Conservation (phyloP, 2,113 vertebrate species). For the Orthonyx spaldingii region DNA sequence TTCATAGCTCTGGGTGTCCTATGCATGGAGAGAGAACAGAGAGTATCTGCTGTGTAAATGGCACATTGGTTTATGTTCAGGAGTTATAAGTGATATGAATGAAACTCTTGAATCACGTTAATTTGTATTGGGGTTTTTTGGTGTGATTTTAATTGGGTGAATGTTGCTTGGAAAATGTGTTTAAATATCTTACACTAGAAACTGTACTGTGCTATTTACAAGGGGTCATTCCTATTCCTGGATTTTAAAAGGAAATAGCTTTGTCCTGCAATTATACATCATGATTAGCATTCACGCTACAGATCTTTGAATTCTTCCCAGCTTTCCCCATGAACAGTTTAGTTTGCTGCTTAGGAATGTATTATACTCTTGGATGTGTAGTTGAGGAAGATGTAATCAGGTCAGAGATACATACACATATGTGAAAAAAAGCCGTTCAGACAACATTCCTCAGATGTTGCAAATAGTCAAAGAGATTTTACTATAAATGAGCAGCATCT, state of each 20-base stretch:
- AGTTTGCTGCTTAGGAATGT: background rate
- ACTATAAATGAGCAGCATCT: slow-evolving; percentile 18
- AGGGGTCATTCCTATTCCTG: background rate
- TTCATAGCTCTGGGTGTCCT: background rate
- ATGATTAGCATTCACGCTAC: background rate
- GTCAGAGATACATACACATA: background rate
- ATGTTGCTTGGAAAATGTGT: background rate
- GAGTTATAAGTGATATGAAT: background rate
- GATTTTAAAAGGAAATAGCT: background rate
- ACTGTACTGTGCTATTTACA: background rate
- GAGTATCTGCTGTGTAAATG: background rate
- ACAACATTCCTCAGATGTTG: background rate
- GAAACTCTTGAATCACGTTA: background rate
- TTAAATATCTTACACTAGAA: background rate
- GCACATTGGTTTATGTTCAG: background rate
- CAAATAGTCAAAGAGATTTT: slow-evolving; percentile 13
- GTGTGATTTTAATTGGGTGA: background rate
- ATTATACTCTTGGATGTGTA: background rate
- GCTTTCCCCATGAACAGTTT: background rate
- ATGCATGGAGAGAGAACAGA: background rate
- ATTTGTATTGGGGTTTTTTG: background rate
- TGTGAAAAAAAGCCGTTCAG: background rate
- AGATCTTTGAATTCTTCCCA: background rate
- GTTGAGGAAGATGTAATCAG: background rate
- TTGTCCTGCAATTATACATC: background rate